Evolutionary conservation across 2,113 vertebrate species (phyloP).

Genomic region (Sclerurus mexicanus): DNA sequence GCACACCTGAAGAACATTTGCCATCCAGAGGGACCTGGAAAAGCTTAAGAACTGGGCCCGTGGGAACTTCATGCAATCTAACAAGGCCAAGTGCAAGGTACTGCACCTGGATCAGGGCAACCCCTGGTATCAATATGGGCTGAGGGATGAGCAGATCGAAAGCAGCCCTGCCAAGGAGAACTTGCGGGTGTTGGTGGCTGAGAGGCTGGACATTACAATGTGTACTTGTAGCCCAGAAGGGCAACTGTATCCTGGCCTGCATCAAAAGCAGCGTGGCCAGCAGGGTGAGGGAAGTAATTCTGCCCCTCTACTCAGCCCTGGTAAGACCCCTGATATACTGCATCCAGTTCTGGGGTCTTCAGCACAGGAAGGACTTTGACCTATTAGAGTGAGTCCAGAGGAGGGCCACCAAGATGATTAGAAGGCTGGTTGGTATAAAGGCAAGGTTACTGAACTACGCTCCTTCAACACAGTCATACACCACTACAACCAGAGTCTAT

Average conservation of each 20-base stretch:
- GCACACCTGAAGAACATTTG: background rate
- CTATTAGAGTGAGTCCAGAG: rapidly evolving
- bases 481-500: background rate
- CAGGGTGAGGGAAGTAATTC: background rate
- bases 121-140: rapidly evolving
- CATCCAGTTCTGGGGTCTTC: background rate
- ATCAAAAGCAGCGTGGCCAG: rapidly evolving
- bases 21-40: background rate
- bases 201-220: background rate
- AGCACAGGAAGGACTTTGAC: background rate
- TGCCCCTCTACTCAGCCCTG: background rate
- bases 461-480: background rate
- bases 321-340: background rate
- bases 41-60: background rate
- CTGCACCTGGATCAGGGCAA: background rate
- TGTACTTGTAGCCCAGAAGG: no score
- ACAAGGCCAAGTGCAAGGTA: background rate
- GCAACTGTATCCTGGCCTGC: rapidly evolving
- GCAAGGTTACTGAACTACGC: background rate
- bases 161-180: background rate
- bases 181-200: background rate
- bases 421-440: background rate
- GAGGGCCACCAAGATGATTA: background rate
- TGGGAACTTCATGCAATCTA: background rate
- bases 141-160: background rate